Conservation (phyloP, 2,888 invertebrate species). For the Euproctis similis region DNA sequence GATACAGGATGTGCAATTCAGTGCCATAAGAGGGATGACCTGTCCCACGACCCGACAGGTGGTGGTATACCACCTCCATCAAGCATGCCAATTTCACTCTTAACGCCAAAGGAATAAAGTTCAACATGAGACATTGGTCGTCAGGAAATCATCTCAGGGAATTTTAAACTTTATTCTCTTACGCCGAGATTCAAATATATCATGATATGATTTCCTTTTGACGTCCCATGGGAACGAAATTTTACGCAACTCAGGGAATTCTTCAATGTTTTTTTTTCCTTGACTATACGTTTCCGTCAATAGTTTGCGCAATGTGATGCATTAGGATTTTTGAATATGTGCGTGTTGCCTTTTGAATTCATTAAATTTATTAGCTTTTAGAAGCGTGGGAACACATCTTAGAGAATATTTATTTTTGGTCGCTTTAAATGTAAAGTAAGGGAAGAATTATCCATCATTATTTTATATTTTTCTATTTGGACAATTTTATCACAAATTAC, state of each 20-base stretch:
- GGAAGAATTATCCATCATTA: too few species aligned
- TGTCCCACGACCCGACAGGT: constrained; percentile 69
- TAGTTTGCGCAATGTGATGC: constrained; percentile 27
- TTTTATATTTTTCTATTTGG: too few species aligned
- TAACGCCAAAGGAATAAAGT: constrained; percentile 10
- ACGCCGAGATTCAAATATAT: constrained; percentile 11
- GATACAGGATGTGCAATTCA: constrained; percentile 56
- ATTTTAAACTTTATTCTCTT: constrained; percentile 8
- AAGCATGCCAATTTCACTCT: constrained; percentile 14
- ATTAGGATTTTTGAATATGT: constrained; percentile 22
- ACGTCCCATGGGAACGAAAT: constrained; percentile 58
- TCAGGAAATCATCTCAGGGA: too few species aligned
- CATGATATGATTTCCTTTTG: constrained; percentile 12
- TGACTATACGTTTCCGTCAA: constrained; percentile 19
- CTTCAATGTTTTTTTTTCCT: constrained; percentile 29
- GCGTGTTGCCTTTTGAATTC: constrained; percentile 11
- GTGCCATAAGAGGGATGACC: constrained; percentile 67
- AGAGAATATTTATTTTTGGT: neutral
- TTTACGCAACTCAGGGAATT: constrained; percentile 62
- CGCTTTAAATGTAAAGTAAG: too few species aligned
- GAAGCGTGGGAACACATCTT: constrained; percentile 19
- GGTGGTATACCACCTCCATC: constrained; percentile 37
- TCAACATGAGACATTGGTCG: constrained; percentile 7
- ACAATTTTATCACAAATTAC: too few species aligned
- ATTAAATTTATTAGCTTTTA: constrained; percentile 21